phyloP scores from a whole-genome alignment of 2,113 vertebrate genomes.

The Ondatra zibethicus region DNA sequence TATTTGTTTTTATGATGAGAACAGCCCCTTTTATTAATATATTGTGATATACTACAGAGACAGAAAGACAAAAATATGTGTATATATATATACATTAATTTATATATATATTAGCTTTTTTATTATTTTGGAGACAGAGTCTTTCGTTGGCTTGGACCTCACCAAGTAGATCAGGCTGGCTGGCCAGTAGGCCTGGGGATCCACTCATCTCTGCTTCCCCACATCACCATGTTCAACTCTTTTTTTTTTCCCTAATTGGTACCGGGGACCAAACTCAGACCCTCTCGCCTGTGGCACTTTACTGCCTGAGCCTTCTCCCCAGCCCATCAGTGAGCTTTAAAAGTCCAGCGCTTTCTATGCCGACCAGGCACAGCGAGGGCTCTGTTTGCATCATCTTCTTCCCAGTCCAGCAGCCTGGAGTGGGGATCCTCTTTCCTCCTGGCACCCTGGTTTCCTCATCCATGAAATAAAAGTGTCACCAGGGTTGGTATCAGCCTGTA shows the following conservation, averaged over 20 bases:
- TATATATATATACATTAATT: too few species aligned
- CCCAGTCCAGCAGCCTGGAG: background rate
- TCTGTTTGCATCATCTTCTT: background rate
- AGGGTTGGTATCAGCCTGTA: background rate
- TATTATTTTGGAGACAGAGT: background rate
- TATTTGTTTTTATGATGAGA: background rate
- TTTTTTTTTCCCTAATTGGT: background rate
- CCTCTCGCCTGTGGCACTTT: background rate
- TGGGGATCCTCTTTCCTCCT: background rate
- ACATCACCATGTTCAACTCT: too few species aligned
- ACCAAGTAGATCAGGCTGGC: background rate
- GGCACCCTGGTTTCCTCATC: background rate
- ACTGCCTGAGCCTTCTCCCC: background rate
- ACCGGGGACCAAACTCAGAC: background rate
- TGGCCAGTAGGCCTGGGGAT: background rate
- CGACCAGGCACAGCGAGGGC: background rate
- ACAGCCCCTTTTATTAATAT: background rate
- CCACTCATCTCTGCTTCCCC: too few species aligned
- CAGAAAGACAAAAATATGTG: background rate
- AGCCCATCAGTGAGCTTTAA: background rate
- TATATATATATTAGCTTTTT: too few species aligned
- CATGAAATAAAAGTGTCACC: background rate
- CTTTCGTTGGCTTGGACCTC: background rate
- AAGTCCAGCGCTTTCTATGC: background rate
- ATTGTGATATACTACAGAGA: background rate